These are phyloP conservation scores for Agapornis canus DNA, from an alignment of 2,797 vertebrate species.

Conservation along the genomic window DNA sequence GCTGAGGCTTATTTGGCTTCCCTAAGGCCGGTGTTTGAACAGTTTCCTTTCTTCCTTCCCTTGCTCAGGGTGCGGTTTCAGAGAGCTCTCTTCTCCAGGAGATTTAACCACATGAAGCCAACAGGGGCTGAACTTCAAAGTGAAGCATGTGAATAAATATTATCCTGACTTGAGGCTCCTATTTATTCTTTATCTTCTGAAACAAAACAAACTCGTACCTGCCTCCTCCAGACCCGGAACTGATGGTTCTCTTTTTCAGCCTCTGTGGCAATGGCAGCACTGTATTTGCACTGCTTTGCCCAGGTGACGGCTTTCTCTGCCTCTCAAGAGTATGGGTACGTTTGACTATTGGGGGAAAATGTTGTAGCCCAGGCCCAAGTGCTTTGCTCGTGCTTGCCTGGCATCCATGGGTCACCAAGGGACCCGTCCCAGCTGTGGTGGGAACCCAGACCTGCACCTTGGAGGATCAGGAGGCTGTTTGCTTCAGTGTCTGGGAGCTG, in stretches of 20 bases:
- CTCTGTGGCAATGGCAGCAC: not conserved
- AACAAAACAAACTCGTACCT: constrained; percentile 29
- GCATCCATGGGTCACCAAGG: not conserved
- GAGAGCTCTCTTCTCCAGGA: not conserved
- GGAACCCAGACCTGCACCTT: not conserved
- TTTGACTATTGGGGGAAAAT: not conserved
- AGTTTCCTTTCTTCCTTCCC: not conserved
- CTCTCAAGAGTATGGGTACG: accelerated
- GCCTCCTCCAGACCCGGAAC: not conserved
- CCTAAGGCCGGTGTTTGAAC: not conserved
- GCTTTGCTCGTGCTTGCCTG: accelerated
- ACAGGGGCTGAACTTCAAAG: constrained; percentile 50
- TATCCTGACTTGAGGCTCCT: constrained; percentile 40
- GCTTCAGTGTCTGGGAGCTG: not conserved
- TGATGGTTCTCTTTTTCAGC: not conserved
- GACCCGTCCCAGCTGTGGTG: not conserved
- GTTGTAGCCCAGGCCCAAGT: not conserved
- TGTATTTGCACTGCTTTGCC: not conserved
- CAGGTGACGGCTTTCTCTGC: not conserved
- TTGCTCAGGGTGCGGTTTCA: constrained; percentile 8
- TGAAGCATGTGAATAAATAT: constrained; percentile 41
- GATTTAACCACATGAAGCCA: not conserved
- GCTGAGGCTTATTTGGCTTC: not conserved
- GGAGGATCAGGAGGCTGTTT: not conserved
- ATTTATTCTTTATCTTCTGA: constrained; percentile 34